Evolutionary conservation across 2,797 vertebrate genomes (phyloP).

Genomic region (Cirrhinus mrigala): DNA sequence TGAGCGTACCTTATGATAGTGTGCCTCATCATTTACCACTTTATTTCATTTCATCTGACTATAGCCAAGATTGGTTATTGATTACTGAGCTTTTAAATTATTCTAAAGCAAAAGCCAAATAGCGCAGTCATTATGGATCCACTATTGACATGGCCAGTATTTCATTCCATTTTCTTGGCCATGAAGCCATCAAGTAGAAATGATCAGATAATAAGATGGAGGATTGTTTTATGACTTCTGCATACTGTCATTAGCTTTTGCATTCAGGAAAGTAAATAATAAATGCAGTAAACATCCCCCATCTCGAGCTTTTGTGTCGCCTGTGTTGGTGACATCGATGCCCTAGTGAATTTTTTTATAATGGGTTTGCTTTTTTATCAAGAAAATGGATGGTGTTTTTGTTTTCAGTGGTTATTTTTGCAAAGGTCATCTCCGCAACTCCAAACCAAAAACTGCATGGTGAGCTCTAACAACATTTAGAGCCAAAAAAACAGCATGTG

Average conservation of each 20-base stretch:
- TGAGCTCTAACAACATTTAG: background rate
- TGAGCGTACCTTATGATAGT: slow-evolving; percentile 23
- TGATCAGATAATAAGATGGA: slow-evolving; percentile 76
- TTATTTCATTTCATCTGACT: slow-evolving; percentile 80
- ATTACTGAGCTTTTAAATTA: slow-evolving; percentile 82
- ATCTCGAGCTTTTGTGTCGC: slow-evolving; percentile 61
- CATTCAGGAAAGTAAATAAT: slow-evolving; percentile 68
- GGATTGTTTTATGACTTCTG: slow-evolving; percentile 72
- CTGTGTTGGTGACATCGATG: slow-evolving; percentile 6
- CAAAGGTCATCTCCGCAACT: background rate
- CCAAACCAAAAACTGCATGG: background rate
- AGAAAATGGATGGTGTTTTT: background rate
- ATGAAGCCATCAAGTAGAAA: slow-evolving; percentile 70
- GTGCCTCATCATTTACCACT: slow-evolving; percentile 78
- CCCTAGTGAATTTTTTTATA: background rate
- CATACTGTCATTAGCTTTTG: slow-evolving; percentile 76
- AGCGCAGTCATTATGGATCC: slow-evolving; percentile 79
- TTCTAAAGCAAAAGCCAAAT: slow-evolving; percentile 81
- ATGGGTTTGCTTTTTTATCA: background rate
- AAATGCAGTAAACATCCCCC: slow-evolving; percentile 58
- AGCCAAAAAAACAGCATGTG: slow-evolving; percentile 20
- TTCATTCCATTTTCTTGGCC: slow-evolving; percentile 75
- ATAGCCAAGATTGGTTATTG: slow-evolving; percentile 84
- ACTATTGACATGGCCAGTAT: slow-evolving; percentile 75
- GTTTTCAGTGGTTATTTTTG: background rate